phyloP scores from a whole-genome alignment of 2,113 vertebrate species.

The Centrocercus urophasianus region DNA sequence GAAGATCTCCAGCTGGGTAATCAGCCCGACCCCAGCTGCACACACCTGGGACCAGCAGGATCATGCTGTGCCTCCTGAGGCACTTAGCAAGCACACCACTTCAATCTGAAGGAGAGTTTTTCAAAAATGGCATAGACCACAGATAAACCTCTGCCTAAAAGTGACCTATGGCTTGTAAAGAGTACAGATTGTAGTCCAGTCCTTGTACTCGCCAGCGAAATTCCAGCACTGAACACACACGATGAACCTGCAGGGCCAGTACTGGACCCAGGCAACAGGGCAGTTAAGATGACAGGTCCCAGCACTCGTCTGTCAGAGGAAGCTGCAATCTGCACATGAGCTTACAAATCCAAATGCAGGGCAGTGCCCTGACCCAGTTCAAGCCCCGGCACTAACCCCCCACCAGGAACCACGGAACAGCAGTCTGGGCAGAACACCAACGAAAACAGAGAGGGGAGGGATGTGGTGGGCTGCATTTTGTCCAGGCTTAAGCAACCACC shows the following conservation, averaged over 20 bases:
- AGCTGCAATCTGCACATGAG: background rate
- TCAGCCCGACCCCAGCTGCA: background rate
- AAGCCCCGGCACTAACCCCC: background rate
- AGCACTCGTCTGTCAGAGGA: accelerated
- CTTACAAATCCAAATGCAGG: background rate
- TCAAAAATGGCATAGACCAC: background rate
- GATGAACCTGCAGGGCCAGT: background rate
- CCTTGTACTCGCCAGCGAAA: background rate
- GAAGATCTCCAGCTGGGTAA: background rate
- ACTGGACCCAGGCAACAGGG: background rate
- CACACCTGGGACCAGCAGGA: background rate
- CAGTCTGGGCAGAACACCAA: background rate
- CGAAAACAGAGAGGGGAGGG: background rate
- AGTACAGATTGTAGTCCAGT: background rate
- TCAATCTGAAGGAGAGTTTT: background rate
- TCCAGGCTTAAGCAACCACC: background rate
- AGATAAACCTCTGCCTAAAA: background rate
- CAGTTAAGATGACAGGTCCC: background rate
- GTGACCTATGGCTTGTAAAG: background rate
- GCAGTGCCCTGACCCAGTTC: background rate
- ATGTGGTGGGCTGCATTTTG: accelerated
- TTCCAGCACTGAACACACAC: background rate
- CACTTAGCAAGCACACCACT: background rate
- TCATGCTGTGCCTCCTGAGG: background rate
- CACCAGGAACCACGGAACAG: background rate